phyloP scores from a whole-genome alignment of 2,797 vertebrate genomes.

The Muscicapa striata region DNA sequence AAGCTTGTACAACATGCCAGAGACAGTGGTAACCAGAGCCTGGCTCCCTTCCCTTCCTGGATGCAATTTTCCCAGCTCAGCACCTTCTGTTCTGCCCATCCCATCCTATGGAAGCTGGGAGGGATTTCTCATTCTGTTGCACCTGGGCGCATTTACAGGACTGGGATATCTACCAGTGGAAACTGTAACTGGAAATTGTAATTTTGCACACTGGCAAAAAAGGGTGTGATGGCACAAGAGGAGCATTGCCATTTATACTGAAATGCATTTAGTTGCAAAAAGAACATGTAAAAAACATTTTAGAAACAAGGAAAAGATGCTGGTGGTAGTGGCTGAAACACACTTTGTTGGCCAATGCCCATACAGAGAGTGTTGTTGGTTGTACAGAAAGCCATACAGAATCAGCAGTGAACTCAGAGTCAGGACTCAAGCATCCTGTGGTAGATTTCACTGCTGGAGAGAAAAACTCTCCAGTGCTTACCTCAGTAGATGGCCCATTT shows the following conservation, averaged over 20 bases:
- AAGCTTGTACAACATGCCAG: neutral
- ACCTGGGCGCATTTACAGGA: neutral
- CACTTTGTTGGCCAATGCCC: neutral
- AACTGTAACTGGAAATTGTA: neutral
- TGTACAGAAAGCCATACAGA: neutral
- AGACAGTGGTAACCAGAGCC: neutral
- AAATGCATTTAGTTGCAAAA: neutral
- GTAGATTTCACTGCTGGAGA: neutral
- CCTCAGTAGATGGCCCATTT: neutral
- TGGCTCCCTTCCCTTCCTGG: neutral
- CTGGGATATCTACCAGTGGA: neutral
- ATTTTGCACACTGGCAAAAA: neutral
- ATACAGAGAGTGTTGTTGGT: too few species aligned
- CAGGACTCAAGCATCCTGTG: accelerated
- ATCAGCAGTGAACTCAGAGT: neutral
- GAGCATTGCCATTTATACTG: neutral
- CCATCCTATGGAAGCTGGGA: neutral
- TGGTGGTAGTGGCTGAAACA: too few species aligned
- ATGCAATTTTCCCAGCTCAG: neutral
- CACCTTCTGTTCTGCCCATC: neutral
- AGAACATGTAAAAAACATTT: neutral
- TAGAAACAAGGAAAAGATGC: too few species aligned
- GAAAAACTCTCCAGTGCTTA: neutral
- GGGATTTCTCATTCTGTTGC: neutral
- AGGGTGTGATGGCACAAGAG: neutral